Conservation (phyloP, 2,797 vertebrate genomes). For the Myoxocephalus aenaeus region DNA sequence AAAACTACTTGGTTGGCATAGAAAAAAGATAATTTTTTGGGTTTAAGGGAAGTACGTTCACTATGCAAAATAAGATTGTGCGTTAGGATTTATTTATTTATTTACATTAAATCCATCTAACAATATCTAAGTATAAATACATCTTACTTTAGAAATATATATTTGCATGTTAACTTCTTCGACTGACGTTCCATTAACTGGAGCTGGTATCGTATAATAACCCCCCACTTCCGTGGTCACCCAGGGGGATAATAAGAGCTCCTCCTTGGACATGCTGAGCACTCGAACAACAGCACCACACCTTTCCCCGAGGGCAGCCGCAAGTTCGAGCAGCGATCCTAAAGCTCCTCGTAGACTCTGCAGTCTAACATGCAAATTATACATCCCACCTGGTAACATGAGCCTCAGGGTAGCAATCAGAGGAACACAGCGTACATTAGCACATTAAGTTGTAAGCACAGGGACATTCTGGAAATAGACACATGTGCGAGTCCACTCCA, state of each 20-base stretch:
- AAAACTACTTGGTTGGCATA: neutral
- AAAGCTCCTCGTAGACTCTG: neutral
- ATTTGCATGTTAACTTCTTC: neutral
- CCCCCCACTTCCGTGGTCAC: too few species aligned
- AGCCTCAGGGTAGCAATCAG: neutral
- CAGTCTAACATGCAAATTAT: constrained; percentile 1
- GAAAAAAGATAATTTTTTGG: neutral
- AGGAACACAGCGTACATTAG: neutral
- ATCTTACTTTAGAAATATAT: neutral
- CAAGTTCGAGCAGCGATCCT: neutral
- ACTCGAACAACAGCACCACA: neutral
- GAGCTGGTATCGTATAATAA: too few species aligned
- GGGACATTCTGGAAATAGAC: neutral
- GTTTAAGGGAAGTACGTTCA: neutral
- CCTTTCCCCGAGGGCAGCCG: neutral
- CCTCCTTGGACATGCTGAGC: neutral
- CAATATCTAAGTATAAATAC: neutral
- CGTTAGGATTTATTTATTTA: neutral
- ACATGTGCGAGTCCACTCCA: neutral
- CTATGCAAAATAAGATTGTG: neutral
- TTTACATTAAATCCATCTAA: neutral
- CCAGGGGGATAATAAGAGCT: neutral
- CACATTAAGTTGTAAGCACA: neutral
- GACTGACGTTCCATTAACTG: too few species aligned
- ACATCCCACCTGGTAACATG: neutral